Evolutionary conservation across 2,888 invertebrate genomes (phyloP), one percentile per base, ranked within the genome.

Genomic region (Bimastos eiseni): DNA sequence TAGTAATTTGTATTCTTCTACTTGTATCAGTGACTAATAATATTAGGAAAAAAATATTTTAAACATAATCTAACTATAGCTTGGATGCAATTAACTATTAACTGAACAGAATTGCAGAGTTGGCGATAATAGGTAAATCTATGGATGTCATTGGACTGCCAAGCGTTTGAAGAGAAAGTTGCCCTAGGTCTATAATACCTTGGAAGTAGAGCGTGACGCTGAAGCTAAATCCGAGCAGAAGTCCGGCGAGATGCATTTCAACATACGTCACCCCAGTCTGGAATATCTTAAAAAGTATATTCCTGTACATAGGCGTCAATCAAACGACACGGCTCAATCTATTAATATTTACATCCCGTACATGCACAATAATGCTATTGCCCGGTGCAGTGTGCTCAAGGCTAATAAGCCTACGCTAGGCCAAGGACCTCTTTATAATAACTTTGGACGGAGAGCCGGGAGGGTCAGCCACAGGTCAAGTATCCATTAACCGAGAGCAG

Each of bases 331-430:
- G 0, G 3, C n/a, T 70, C n/a, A 24, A 49, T 70, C n/a, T n/a
- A n/a, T 70, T 70, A 70, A 70, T n/a, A 70, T 70, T 70, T 70
- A 70, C 70, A 70, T 70, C 70, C 70, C n/a, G 70, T 70, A 70
- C 70, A 70, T 70, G n/a, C n/a, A n/a, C n/a, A 70, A 70, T 70
- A 70, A 70, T n/a, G 70, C 70, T n/a, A 70, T 0, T 70, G 70
- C n/a, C 30, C 30, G 30, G 13, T 11, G 55, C 55, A 4, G 70
- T 70, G 70, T n/a, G 55, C 70, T 6, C 15, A n/a, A 70, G 70
- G 6, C n/a, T 1, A 11, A 13, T 30, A n/a, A 70, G 70, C 70
- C 70, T 70, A 70, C 70, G 70, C 70, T n/a, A n/a, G 24, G 70
- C n/a, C n/a, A n/a, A n/a, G n/a, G n/a, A n/a, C n/a, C n/a, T n/a